Conservation (phyloP, 2,797 vertebrate genomes). For the Halcyon chelicuti region DNA sequence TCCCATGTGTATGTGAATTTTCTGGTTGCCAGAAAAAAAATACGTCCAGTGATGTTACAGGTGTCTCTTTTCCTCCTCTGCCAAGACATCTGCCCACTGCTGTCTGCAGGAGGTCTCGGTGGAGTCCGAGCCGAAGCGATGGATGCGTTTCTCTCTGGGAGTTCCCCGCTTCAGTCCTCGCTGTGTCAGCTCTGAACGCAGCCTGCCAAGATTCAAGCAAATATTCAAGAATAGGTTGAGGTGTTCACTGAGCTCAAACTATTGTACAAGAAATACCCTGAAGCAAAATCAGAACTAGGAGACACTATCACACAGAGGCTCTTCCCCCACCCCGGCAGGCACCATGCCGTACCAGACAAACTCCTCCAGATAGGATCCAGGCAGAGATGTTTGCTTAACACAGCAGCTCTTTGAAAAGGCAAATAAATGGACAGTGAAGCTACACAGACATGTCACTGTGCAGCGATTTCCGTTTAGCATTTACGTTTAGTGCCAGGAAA, state of each 20-base stretch:
- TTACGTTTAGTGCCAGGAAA: constrained; percentile 62
- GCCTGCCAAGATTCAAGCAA: constrained; percentile 33
- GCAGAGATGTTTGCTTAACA: constrained; percentile 68
- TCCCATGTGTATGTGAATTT: not conserved
- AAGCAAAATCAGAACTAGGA: constrained; percentile 46
- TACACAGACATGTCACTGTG: constrained; percentile 70
- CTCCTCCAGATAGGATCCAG: constrained; percentile 61
- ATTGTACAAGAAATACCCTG: constrained; percentile 63
- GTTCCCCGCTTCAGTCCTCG: not conserved
- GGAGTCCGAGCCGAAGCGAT: not conserved
- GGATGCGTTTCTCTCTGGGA: constrained; percentile 2
- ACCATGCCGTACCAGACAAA: constrained; percentile 52
- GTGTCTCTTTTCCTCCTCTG: constrained; percentile 20
- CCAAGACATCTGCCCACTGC: constrained; percentile 47
- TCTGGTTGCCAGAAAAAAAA: not conserved
- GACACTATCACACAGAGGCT: not conserved
- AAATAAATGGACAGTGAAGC: constrained; percentile 67
- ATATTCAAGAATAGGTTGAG: constrained; percentile 48
- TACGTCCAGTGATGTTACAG: constrained; percentile 29
- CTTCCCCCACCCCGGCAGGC: constrained; percentile 28
- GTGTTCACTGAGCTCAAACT: not conserved
- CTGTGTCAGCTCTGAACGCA: not conserved
- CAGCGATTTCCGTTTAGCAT: constrained; percentile 67
- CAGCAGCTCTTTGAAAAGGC: constrained; percentile 73
- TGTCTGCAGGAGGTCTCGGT: not conserved